Evolutionary conservation across 2,797 vertebrate genomes (phyloP).

Genomic region (Scyliorhinus canicula): DNA sequence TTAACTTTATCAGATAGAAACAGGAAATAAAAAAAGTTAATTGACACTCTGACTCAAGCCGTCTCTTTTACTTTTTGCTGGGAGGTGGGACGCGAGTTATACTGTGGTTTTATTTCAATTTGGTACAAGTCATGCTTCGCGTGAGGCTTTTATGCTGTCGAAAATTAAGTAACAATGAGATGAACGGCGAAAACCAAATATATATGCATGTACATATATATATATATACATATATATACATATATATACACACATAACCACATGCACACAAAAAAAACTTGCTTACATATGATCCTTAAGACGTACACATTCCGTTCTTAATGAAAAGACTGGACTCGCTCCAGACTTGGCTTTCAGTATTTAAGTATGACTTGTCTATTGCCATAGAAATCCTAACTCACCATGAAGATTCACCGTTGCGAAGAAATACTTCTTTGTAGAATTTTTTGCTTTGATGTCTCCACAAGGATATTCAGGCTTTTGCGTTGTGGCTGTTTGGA

Average conservation of each 20-base stretch:
- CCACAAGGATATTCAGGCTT: slow-evolving; percentile 79
- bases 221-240: slow-evolving; percentile 44
- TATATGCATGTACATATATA: slow-evolving; percentile 40
- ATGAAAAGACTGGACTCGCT: slow-evolving; percentile 80
- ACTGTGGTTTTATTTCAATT: slow-evolving; percentile 64
- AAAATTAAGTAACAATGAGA: slow-evolving; percentile 72
- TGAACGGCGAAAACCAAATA: slow-evolving; percentile 68
- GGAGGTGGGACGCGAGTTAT: not conserved
- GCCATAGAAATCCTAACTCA: slow-evolving; percentile 99
- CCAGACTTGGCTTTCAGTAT: slow-evolving; percentile 87
- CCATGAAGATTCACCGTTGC: slow-evolving; percentile 98
- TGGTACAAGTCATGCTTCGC: slow-evolving; percentile 69
- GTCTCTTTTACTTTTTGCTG: slow-evolving; percentile 55
- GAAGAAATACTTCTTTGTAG: slow-evolving; percentile 95
- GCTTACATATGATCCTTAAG: slow-evolving; percentile 72
- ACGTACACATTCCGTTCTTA: slow-evolving; percentile 94
- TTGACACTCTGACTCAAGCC: slow-evolving; percentile 64
- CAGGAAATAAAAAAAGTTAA: slow-evolving; percentile 70
- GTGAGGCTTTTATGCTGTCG: slow-evolving; percentile 65
- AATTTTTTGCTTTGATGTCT: slow-evolving; percentile 88
- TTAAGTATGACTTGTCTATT: slow-evolving; percentile 96
- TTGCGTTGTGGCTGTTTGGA: slow-evolving; percentile 81
- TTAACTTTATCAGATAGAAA: slow-evolving; percentile 49
- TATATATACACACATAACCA: slow-evolving; percentile 49
- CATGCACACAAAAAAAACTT: slow-evolving; percentile 58